Conservation (phyloP, 2,113 vertebrate species). For the Steatornis caripensis region DNA sequence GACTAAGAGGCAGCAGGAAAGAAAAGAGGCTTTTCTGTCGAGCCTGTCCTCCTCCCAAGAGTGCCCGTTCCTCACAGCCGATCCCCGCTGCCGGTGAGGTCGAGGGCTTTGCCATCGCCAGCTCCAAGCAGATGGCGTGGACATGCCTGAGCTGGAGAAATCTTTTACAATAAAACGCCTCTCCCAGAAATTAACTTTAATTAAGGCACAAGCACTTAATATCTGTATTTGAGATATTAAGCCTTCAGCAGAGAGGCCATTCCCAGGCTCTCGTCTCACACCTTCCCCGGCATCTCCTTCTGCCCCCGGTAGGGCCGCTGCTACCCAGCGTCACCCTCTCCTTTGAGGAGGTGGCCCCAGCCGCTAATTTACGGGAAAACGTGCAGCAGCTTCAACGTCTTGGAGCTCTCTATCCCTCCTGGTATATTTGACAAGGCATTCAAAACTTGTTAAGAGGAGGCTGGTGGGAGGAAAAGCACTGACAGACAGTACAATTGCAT, state of each 20-base stretch:
- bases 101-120: neutral
- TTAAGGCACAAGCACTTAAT: neutral
- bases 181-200: conserved; percentile 59
- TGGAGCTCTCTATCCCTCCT: neutral
- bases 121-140: neutral
- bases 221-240: neutral
- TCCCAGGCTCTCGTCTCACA: neutral
- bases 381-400: neutral
- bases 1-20: neutral
- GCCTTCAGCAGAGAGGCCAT: neutral
- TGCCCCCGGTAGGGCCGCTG: neutral
- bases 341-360: neutral
- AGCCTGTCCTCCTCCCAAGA: neutral
- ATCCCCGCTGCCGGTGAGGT: neutral
- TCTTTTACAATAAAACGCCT: conserved; percentile 1
- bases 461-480: conserved; percentile 52
- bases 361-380: neutral
- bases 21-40: neutral
- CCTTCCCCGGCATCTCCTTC: neutral
- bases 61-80: rapidly evolving
- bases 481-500: conserved; percentile 55
- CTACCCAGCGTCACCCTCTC: neutral
- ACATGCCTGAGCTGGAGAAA: conserved; percentile 30
- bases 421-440: conserved; percentile 27
- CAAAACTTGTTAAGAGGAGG: conserved; percentile 29